Evolutionary conservation across 2,113 vertebrate species (phyloP).

Genomic region (Dendrocopos noguchii): DNA sequence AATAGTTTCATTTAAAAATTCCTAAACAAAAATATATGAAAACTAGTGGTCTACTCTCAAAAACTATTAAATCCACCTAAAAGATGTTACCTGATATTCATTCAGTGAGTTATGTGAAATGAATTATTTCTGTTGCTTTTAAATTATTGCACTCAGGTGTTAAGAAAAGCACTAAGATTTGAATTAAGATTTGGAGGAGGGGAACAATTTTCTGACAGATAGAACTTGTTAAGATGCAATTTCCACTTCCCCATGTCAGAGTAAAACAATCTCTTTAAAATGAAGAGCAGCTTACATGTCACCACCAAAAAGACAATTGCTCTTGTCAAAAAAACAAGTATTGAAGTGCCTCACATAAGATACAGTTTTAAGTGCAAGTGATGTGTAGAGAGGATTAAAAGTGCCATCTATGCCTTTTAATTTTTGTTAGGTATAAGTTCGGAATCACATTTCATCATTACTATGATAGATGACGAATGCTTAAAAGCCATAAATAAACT

Average conservation of each 20-base stretch:
- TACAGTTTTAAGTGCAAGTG: neutral
- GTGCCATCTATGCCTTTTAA: neutral
- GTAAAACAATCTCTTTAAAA: neutral
- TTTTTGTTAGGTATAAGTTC: neutral
- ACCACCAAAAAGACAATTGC: neutral
- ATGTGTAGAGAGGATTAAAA: neutral
- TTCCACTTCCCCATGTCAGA: neutral
- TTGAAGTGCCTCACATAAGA: neutral
- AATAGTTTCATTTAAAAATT: neutral
- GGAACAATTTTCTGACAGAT: neutral
- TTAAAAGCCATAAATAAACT: neutral
- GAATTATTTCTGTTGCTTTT: neutral
- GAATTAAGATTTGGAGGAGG: neutral
- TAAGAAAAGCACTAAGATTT: neutral
- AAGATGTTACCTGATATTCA: neutral
- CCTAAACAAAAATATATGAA: neutral
- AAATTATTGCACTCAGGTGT: neutral
- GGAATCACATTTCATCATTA: neutral
- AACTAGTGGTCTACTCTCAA: neutral
- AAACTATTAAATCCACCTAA: neutral
- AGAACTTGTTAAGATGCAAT: neutral
- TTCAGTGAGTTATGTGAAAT: neutral
- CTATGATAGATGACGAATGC: neutral
- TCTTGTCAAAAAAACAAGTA: neutral
- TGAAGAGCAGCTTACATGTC: neutral